A percentile compares a stretch with the other conserved stretches of the same genome.
Conservation (phyloP, 2,888 invertebrate species). For the Campoplex capitator region DNA sequence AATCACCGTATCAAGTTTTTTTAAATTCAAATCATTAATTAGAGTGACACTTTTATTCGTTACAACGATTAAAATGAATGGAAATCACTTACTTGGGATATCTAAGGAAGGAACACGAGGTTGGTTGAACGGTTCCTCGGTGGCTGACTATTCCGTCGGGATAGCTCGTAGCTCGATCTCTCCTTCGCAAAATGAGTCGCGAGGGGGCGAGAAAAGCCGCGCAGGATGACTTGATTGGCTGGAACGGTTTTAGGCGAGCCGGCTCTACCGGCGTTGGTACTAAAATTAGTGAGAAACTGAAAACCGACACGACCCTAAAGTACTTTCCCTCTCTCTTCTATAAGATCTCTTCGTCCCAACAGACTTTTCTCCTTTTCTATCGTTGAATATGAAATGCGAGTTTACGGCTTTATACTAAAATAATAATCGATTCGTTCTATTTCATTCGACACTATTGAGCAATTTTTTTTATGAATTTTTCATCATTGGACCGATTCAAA, state of each 20-base stretch:
- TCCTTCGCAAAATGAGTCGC: slow-evolving; percentile 60
- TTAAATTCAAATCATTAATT: not conserved
- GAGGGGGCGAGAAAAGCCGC: slow-evolving; percentile 61
- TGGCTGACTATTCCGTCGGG: slow-evolving; percentile 70
- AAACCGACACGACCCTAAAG: slow-evolving; percentile 69
- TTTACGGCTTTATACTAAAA: slow-evolving; percentile 2
- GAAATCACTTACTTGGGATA: slow-evolving; percentile 67
- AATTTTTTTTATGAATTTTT: not conserved
- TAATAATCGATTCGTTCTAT: slow-evolving; percentile 4
- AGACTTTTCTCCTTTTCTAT: slow-evolving; percentile 39
- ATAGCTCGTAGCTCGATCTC: slow-evolving; percentile 67
- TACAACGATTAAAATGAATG: slow-evolving; percentile 1
- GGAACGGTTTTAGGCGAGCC: slow-evolving; percentile 73
- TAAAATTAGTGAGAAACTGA: slow-evolving; percentile 74
- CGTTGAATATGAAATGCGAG: not conserved
- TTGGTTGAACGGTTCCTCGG: slow-evolving; percentile 70
- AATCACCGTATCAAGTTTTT: not conserved
- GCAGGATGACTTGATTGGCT: slow-evolving; percentile 72
- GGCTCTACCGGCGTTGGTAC: slow-evolving; percentile 63
- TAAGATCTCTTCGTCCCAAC: slow-evolving; percentile 53
- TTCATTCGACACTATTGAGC: not conserved
- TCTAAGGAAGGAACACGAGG: slow-evolving; percentile 67
- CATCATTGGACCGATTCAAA: not conserved
- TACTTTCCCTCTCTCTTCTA: slow-evolving; percentile 63
- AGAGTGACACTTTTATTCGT: not conserved